These are phyloP conservation scores for Trilocha varians DNA, from an alignment of 2,888 invertebrate species.

Conservation along the genomic window DNA sequence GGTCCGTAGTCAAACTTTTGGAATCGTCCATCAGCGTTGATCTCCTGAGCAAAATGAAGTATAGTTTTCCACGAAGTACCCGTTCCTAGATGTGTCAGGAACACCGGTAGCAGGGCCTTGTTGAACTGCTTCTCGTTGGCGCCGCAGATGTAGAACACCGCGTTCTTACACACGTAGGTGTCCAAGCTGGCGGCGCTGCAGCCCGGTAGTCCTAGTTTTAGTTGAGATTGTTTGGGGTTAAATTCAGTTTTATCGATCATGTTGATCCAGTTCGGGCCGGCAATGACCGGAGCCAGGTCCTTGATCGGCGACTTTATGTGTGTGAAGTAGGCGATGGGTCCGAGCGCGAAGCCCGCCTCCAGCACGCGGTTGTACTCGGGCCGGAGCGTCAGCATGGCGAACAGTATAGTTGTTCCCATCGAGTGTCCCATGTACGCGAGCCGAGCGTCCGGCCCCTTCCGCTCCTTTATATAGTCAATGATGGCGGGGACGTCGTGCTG, in stretches of 20 bases:
- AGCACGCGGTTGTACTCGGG: constrained; percentile 79
- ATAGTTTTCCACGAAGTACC: constrained; percentile 83
- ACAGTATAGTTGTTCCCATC: constrained; percentile 88
- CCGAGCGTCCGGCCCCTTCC: constrained; percentile 39
- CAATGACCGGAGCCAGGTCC: constrained; percentile 76
- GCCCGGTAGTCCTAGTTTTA: constrained; percentile 71
- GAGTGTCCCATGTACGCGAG: constrained; percentile 89
- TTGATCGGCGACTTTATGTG: constrained; percentile 78
- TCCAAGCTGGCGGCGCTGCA: constrained; percentile 70
- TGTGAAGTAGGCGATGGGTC: constrained; percentile 78
- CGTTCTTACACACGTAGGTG: constrained; percentile 77
- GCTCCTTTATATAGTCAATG: constrained; percentile 76
- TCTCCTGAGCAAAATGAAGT: constrained; percentile 78
- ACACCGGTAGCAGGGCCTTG: constrained; percentile 77
- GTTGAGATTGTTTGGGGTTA: constrained; percentile 75
- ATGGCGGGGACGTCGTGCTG: constrained; percentile 88
- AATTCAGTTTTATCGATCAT: constrained; percentile 80
- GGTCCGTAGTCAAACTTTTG: constrained; percentile 80
- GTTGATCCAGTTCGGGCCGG: constrained; percentile 73
- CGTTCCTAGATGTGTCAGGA: constrained; percentile 80
- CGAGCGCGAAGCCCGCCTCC: constrained; percentile 77
- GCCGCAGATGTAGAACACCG: constrained; percentile 81
- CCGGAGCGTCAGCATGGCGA: constrained; percentile 77
- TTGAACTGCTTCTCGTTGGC: constrained; percentile 80
- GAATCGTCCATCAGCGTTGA: constrained; percentile 69